Evolutionary conservation across 2,113 vertebrate genomes (phyloP).

Genomic region (Myrmophylax atrothorax): DNA sequence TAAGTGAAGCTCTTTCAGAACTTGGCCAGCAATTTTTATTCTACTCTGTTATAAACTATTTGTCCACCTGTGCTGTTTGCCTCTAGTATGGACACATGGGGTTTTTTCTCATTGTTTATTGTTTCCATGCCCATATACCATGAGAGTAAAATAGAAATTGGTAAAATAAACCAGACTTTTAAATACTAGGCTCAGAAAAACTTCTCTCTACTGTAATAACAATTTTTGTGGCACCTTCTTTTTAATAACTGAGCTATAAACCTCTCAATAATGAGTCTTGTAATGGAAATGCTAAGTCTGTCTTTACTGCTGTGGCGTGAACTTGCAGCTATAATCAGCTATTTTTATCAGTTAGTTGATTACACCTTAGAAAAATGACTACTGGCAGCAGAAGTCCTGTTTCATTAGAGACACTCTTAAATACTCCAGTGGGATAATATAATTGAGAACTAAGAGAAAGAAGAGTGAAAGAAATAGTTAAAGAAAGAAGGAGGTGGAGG

Average conservation of each 20-base stretch:
- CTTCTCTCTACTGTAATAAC: background rate
- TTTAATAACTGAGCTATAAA: constrained; percentile 63
- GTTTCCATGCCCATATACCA: background rate
- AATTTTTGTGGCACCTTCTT: constrained; percentile 43
- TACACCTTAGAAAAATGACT: constrained; percentile 77
- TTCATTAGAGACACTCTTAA: constrained; percentile 50
- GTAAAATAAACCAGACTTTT: constrained; percentile 6
- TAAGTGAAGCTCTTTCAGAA: background rate
- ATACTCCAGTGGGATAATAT: background rate
- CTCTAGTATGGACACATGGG: background rate
- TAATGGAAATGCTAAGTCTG: constrained; percentile 62
- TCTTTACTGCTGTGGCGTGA: constrained; percentile 44
- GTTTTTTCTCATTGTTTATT: background rate
- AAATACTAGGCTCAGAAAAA: constrained; percentile 25
- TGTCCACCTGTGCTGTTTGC: background rate
- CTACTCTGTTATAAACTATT: background rate
- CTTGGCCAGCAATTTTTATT: background rate
- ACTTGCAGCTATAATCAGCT: constrained; percentile 55
- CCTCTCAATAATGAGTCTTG: constrained; percentile 60
- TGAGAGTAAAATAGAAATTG: constrained; percentile 8
- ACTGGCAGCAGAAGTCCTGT: constrained; percentile 77
- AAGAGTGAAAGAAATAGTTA: background rate
- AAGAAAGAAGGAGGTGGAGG: background rate
- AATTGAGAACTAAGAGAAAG: background rate
- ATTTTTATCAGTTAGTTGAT: constrained; percentile 84